These are phyloP conservation scores for Nycteola revayana DNA, from an alignment of 2,888 invertebrate genomes.

Conservation along the genomic window DNA sequence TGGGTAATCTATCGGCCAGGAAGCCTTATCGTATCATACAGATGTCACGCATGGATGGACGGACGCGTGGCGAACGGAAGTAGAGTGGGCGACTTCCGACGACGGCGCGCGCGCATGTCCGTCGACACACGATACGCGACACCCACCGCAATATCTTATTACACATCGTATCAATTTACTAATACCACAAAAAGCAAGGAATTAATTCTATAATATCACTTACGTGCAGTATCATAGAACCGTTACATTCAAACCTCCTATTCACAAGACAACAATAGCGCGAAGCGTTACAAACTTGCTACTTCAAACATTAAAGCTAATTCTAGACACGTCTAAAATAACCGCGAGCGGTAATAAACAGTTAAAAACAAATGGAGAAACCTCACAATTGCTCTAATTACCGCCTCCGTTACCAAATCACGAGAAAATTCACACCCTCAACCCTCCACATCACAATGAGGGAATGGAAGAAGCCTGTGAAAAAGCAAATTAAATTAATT, in stretches of 20 bases:
- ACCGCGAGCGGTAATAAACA: slow-evolving; percentile 60
- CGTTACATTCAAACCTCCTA: slow-evolving; percentile 9
- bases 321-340: slow-evolving; percentile 52
- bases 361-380: slow-evolving; percentile 73
- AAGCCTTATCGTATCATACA: slow-evolving; percentile 64
- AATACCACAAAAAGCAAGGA: slow-evolving; percentile 6
- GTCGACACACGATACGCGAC: slow-evolving; percentile 46
- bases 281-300: slow-evolving; percentile 28
- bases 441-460: slow-evolving; percentile 70
- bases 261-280: slow-evolving; percentile 13
- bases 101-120: slow-evolving; percentile 65
- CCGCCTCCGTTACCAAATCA: slow-evolving; percentile 75
- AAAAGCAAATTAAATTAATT: slow-evolving; percentile 81
- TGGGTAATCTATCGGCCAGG: slow-evolving; percentile 34
- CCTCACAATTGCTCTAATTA: slow-evolving; percentile 77
- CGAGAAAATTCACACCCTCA: slow-evolving; percentile 76
- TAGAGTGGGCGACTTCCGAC: slow-evolving; percentile 61
- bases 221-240: background rate
- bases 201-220: slow-evolving; percentile 7
- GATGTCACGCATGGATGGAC: slow-evolving; percentile 23
- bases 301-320: slow-evolving; percentile 47
- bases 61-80: slow-evolving; percentile 51
- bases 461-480: slow-evolving; percentile 77
- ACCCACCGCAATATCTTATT: slow-evolving; percentile 50
- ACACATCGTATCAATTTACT: slow-evolving; percentile 24